Evolutionary conservation across 1,140 invertebrate genomes (phyloP).

Genomic region (Luehdorfia chinensis): DNA sequence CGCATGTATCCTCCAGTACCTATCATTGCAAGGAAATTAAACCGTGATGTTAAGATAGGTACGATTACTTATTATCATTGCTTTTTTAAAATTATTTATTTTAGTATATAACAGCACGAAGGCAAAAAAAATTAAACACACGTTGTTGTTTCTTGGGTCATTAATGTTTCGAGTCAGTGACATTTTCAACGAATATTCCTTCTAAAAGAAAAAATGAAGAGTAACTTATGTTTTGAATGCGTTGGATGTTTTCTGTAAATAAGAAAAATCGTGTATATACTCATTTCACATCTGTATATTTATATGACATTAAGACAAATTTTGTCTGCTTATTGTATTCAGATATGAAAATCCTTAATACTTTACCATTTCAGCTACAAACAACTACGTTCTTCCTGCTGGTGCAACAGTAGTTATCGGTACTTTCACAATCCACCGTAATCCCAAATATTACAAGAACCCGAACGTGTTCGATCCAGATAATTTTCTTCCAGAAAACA

Average conservation of each 20-base stretch:
- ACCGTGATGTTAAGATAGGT: slow-evolving; percentile 67
- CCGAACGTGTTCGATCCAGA: slow-evolving; percentile 90
- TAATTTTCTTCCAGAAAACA: slow-evolving; percentile 89
- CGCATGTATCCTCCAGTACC: slow-evolving; percentile 92
- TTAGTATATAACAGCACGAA: no score
- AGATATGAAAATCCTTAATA: slow-evolving; percentile 9
- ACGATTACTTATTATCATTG: slow-evolving; percentile 22
- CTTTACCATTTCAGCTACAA: slow-evolving; percentile 57
- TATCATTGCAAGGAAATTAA: slow-evolving; percentile 84
- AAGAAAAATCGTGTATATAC: no score
- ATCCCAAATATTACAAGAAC: slow-evolving; percentile 84
- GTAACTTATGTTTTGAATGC: no score
- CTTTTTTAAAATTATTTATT: not conserved
- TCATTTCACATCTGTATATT: no score
- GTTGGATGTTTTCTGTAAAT: no score
- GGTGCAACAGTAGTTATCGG: slow-evolving; percentile 82
- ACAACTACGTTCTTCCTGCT: slow-evolving; percentile 79
- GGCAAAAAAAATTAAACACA: no score
- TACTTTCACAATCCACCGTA: slow-evolving; percentile 83
- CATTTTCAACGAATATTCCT: no score
- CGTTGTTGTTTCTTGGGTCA: no score
- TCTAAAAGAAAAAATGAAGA: no score
- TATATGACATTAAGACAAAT: no score
- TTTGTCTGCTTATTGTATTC: no score
- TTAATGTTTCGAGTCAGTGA: no score